These are phyloP conservation scores for Pterois miles DNA, from an alignment of 2,797 vertebrate species.

Conservation along the genomic window DNA sequence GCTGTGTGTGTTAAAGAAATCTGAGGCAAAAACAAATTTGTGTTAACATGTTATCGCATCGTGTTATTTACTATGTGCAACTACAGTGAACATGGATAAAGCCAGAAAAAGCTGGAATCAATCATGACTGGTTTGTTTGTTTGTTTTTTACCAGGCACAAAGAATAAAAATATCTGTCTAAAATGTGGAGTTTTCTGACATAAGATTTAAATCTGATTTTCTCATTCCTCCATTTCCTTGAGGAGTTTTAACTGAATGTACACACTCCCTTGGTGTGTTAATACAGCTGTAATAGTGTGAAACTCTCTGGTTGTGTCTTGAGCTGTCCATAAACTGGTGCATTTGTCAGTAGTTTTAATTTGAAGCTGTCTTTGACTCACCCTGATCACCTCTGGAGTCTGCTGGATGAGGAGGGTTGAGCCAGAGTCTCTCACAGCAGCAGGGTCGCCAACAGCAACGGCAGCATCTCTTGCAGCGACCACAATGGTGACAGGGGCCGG, in stretches of 20 bases:
- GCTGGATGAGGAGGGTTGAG: conserved; percentile 91
- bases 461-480: conserved; percentile 14
- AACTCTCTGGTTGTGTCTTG: background rate
- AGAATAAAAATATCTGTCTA: background rate
- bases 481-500: conserved; percentile 12
- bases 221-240: background rate
- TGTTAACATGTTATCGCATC: too few species aligned
- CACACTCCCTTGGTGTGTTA: background rate
- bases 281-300: background rate
- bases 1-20: too few species aligned
- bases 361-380: conserved; percentile 82
- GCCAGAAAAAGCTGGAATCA: background rate
- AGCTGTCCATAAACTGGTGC: background rate
- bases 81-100: background rate
- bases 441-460: conserved; percentile 38
- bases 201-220: background rate
- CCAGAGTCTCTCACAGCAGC: conserved; percentile 78
- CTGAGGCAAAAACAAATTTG: too few species aligned
- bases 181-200: background rate
- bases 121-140: background rate
- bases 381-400: conserved; percentile 94
- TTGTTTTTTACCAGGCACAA: background rate
- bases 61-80: background rate
- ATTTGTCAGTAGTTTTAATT: background rate
- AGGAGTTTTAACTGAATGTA: background rate